A percentile compares a stretch with the other conserved stretches of the same genome.
These are phyloP conservation scores for Carapus acus DNA, from an alignment of 2,797 vertebrate species.

Conservation along the genomic window DNA sequence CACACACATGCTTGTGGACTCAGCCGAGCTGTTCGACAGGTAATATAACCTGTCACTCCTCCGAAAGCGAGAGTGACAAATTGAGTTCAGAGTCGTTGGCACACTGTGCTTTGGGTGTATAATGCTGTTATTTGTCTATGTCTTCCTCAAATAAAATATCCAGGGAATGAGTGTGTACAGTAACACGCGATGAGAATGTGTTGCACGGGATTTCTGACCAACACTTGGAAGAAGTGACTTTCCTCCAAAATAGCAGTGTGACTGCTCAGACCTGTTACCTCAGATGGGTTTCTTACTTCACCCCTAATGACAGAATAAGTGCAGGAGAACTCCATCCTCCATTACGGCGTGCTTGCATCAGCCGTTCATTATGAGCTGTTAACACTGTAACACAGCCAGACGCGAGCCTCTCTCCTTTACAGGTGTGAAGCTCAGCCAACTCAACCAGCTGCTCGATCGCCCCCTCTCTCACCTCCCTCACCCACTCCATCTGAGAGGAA, in stretches of 20 bases:
- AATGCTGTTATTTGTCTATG: conserved; percentile 18
- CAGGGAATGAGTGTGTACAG: background rate
- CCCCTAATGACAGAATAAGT: conserved; percentile 29
- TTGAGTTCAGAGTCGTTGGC: conserved; percentile 47
- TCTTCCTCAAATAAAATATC: conserved; percentile 28
- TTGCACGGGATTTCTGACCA: conserved; percentile 27
- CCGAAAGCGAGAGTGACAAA: conserved; percentile 58
- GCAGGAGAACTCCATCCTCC: conserved; percentile 20
- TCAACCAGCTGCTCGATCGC: conserved; percentile 69
- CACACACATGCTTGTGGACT: conserved; percentile 21
- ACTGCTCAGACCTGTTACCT: conserved; percentile 8
- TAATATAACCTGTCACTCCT: conserved; percentile 52
- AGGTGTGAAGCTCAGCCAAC: conserved; percentile 70
- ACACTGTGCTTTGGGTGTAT: conserved; percentile 37
- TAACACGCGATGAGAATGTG: conserved; percentile 17
- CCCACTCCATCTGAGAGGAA: conserved; percentile 56
- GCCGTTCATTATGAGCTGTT: conserved; percentile 48
- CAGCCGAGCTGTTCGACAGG: conserved; percentile 38
- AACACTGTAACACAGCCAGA: conserved; percentile 33
- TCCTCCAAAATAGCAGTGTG: conserved; percentile 19
- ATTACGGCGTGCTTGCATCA: conserved; percentile 63
- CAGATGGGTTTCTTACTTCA: conserved; percentile 17
- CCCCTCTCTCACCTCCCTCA: conserved; percentile 56
- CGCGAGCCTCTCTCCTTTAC: conserved; percentile 45
- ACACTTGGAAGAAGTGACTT: conserved; percentile 22